Percentiles rank a stretch among this genome's conserved stretches.
These are phyloP conservation scores for Tamandua tetradactyla DNA, from an alignment of 2,797 vertebrate species.

Conservation along the genomic window DNA sequence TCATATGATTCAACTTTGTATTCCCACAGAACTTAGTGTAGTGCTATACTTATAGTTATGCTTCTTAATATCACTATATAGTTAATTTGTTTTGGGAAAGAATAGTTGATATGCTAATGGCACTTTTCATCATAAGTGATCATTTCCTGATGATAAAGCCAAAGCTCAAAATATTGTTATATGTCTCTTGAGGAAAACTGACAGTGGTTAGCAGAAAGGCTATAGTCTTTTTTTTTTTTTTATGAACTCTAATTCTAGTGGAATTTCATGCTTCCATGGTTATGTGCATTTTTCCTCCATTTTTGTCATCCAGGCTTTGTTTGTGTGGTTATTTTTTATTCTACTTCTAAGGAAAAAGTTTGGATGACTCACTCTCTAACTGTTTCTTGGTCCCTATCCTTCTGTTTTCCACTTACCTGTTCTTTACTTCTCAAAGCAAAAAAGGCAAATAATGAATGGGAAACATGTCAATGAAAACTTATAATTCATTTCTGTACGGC, in stretches of 20 bases:
- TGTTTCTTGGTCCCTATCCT: not conserved
- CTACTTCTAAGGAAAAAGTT: not conserved
- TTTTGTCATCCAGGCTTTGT: not conserved
- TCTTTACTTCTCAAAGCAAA: constrained; percentile 5
- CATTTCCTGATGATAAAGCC: constrained; percentile 23
- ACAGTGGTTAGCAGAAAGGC: not conserved
- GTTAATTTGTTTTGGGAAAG: constrained; percentile 28
- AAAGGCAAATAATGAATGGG: not conserved
- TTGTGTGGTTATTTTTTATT: not conserved
- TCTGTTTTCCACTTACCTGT: not conserved
- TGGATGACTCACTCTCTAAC: not conserved
- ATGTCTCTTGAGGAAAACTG: not conserved
- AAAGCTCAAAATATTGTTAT: not conserved
- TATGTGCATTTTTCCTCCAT: constrained; percentile 17
- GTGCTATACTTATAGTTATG: not conserved
- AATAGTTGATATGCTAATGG: not conserved
- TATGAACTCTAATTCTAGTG: not conserved
- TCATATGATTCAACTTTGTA: not conserved
- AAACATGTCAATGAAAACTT: constrained; percentile 28
- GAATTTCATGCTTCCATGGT: not conserved
- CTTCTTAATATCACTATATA: not conserved
- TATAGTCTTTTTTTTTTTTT: not conserved
- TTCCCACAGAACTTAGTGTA: not conserved
- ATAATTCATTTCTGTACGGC: not conserved
- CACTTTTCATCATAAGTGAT: not conserved